Base-by-base conservation (phyloP, 2,113 vertebrate species). In the Ciconia stormi region DNA sequence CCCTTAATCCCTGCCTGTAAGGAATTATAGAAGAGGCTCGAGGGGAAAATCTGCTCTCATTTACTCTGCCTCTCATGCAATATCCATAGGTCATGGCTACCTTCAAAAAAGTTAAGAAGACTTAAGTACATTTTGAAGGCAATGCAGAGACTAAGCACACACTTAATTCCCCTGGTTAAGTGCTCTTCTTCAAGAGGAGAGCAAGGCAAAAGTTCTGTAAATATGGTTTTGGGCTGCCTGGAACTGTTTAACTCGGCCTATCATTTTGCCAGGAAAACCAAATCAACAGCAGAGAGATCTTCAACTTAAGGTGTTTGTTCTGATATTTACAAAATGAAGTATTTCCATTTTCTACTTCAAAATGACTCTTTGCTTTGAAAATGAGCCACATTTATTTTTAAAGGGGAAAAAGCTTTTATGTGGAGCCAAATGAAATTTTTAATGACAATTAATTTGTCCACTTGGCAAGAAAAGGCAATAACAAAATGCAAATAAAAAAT, bases 361-460 rank as follows among this genome's bases (percentile, higher is more conserved):
- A 93, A 85, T 58, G 7, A 63, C 42, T 71, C 47, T 70, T 74
- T 92, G 63, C 50, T 93, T 95, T 93, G 79, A 88, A 95, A 90
- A 82, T 40, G 8, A 88, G 21, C n/a, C 3, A 36, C 29, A 25
- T 34, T 76, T 22, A 55, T 85, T 90, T 93, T 71, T 76, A 69
- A 88, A 74, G 53, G 32, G 17, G 16, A 26, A 78, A 72, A 66
- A 78, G 7, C 23, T 74, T 78, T 93, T 67, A 26, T 58, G 16
- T 46, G 38, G 38, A 94, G 36, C 56, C 55, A 87, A 90, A 78
- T 82, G 6, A 79, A 93, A 82, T 13, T 84, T 93, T n/a, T 71
- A 82, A 70, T 74, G 10, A 62, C 46, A 76, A 91, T 78, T 77
- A 80, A 86, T 87, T 91, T 89, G 42, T 79, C 63, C 4, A 50